These are phyloP conservation scores for Phaethornis superciliosus DNA, from an alignment of 2,113 vertebrate species.

Conservation along the genomic window DNA sequence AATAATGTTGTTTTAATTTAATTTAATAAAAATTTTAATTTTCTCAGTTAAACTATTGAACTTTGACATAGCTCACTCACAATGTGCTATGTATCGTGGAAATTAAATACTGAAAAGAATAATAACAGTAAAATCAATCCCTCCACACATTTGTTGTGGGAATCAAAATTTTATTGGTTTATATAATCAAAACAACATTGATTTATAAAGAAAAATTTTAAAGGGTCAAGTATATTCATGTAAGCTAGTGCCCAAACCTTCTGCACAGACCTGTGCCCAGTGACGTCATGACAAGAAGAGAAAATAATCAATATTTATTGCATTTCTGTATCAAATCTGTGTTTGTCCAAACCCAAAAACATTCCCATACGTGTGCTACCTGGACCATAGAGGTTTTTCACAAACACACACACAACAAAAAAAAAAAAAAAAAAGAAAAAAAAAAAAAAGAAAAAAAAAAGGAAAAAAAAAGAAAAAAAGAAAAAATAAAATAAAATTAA, in stretches of 20 bases:
- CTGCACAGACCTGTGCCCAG: background rate
- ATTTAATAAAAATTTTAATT: background rate
- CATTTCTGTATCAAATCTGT: fast-evolving
- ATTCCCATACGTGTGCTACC: fast-evolving
- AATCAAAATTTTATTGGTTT: background rate
- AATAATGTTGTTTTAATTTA: background rate
- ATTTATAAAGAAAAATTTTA: background rate
- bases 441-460: too few relatives aligned
- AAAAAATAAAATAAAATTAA: too few relatives aligned
- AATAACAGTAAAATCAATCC: background rate
- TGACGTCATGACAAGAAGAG: fast-evolving
- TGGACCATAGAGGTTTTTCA: background rate
- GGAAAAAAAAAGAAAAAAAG: too few relatives aligned
- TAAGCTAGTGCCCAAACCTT: background rate
- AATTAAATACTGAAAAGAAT: background rate
- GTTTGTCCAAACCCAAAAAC: fast-evolving
- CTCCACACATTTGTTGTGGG: background rate
- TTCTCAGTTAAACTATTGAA: background rate
- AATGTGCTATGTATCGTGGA: background rate
- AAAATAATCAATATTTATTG: background rate
- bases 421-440: too few relatives aligned
- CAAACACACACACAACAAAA: too few relatives aligned
- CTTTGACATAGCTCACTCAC: background rate
- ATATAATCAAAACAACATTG: background rate
- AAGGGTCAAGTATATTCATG: background rate